Conservation (phyloP, 1,140 invertebrate species). For the Wasmannia auropunctata region DNA sequence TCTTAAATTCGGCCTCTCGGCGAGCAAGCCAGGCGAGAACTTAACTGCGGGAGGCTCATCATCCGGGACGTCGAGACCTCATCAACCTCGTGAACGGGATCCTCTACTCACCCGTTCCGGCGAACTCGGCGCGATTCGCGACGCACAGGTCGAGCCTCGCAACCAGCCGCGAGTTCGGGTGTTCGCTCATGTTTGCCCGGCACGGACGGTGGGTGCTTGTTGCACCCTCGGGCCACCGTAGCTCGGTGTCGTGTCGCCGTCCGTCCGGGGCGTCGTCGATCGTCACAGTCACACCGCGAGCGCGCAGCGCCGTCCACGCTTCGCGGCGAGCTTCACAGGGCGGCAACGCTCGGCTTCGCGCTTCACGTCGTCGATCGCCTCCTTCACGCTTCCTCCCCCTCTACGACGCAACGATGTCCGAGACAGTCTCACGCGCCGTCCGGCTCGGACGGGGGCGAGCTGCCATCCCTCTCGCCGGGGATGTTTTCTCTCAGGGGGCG, state of each 20-base stretch:
- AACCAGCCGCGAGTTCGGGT: neutral
- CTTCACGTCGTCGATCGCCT: neutral
- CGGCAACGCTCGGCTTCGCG: neutral
- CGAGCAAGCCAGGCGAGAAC: neutral
- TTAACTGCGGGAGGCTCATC: neutral
- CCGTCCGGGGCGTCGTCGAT: neutral
- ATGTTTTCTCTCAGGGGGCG: constrained; percentile 39
- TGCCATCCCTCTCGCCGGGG: constrained; percentile 41
- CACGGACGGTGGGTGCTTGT: constrained; percentile 70
- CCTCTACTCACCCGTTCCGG: constrained; percentile 60
- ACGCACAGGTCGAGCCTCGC: constrained; percentile 35
- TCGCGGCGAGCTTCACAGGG: neutral
- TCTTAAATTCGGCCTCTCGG: neutral
- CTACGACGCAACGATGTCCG: neutral
- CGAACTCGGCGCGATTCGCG: constrained; percentile 41
- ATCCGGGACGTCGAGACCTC: neutral
- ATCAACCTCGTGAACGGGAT: neutral
- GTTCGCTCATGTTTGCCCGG: constrained; percentile 68
- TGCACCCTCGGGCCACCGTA: constrained; percentile 46
- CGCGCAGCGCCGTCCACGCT: neutral
- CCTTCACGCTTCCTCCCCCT: neutral
- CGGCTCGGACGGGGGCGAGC: neutral
- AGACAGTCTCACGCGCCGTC: neutral
- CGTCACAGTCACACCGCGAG: neutral
- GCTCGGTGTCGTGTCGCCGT: neutral